Conservation (phyloP, 2,113 vertebrate species). For the Cnemophilus loriae region DNA sequence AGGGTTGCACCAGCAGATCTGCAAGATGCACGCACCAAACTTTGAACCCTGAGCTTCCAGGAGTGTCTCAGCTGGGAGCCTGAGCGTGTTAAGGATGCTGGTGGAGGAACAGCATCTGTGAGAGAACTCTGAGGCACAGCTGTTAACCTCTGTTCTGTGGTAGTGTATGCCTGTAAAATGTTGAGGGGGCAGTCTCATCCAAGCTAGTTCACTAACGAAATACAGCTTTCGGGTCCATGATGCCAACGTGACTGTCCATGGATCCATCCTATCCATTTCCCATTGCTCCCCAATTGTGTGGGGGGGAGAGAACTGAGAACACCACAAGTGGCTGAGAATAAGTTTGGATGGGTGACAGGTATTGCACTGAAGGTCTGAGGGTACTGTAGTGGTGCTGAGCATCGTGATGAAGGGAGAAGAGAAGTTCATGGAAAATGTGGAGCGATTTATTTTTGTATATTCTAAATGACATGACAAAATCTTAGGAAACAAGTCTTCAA, state of each 20-base stretch:
- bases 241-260: background rate
- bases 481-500: background rate
- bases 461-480: background rate
- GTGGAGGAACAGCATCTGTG: background rate
- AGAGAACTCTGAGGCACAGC: background rate
- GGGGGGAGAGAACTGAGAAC: background rate
- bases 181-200: background rate
- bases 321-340: background rate
- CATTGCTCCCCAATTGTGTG: background rate
- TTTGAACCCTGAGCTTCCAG: background rate
- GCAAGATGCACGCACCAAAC: background rate
- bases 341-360: background rate
- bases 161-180: background rate
- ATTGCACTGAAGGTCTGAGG: background rate
- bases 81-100: background rate
- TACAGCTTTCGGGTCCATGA: accelerated
- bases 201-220: background rate
- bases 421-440: background rate
- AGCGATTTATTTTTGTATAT: background rate
- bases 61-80: background rate
- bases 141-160: background rate
- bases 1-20: background rate
- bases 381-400: background rate
- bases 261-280: background rate
- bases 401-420: background rate